Evolutionary conservation across 2,888 invertebrate species (phyloP), one percentile per base, ranked within the genome.

Genomic region (Caenorhabditis imperialis): DNA sequence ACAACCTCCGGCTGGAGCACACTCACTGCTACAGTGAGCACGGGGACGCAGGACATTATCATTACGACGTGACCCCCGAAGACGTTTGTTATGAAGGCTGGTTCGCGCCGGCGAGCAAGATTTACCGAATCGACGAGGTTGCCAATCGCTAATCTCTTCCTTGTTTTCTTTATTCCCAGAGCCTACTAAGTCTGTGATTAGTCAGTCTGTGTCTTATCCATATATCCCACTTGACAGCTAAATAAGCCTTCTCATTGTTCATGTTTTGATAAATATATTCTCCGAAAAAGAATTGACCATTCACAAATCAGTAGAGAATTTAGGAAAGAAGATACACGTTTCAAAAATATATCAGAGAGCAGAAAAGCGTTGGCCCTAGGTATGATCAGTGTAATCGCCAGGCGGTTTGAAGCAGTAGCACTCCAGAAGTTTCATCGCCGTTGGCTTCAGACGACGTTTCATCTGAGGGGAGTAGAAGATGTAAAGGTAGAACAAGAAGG

Each of bases 31-130:
- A 94, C 88, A 82, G 81, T 30, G 79, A 88, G 18, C 89, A 89
- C 69, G 89, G 89, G 0, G 87, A 89, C 44, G 90, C 89, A 51
- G 89, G 89, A 0, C 98, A 99, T 91, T 99, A 98, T 90, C 98
- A 99, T 90, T 93, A 93, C 88, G 98, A 99, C 90, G 93, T 93
- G 8, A 94, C 95, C 30, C 96, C 98, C 0, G 92, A 92, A 8
- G 91, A 89, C n/a, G 81, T 92, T 10, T 93, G 93, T 88, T 96
- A 99, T 90, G 91, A 94, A 86, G 97, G 93, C 0, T 97, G 94
- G 90, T 94, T 97, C 89, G 92, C 92, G 86, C 89, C 93, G 42
- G 95, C 93, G 2, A 87, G 89, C 62, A 82, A 74, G 20, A 72
- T 91, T 35, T 89, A 89, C 79, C 84, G 92, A 91, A 88, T 91